These are phyloP conservation scores for Drosophila tripunctata DNA, from an alignment of 2,888 invertebrate species.

Conservation along the genomic window DNA sequence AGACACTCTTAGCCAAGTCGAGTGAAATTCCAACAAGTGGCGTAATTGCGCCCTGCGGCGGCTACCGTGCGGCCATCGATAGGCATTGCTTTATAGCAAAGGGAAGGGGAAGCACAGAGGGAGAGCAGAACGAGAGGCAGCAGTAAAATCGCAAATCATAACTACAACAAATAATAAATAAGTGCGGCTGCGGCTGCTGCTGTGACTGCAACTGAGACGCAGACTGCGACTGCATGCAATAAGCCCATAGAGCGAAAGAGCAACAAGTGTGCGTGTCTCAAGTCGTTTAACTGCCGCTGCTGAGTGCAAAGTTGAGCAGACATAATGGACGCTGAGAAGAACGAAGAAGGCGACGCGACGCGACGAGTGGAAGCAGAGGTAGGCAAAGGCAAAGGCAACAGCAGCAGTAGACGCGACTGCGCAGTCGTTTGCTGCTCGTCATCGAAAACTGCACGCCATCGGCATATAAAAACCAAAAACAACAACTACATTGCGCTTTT, in stretches of 20 bases:
- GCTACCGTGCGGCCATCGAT: conserved; percentile 74
- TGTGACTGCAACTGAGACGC: conserved; percentile 18
- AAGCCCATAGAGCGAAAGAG: conserved; percentile 69
- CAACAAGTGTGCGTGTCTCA: conserved; percentile 80
- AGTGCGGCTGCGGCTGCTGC: conserved; percentile 56
- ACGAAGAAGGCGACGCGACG: conserved; percentile 43
- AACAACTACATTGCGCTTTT: conserved; percentile 26
- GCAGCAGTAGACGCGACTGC: conserved; percentile 44
- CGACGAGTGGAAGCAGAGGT: conserved; percentile 21
- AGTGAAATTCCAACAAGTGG: conserved; percentile 81
- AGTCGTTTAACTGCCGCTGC: conserved; percentile 70
- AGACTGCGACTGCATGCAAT: conserved; percentile 29
- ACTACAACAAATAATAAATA: conserved; percentile 80
- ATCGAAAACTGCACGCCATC: conserved; percentile 72
- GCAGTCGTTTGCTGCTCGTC: conserved; percentile 65
- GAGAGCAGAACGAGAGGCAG: conserved; percentile 7
- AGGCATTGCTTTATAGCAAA: conserved; percentile 17
- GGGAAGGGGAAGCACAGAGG: background rate
- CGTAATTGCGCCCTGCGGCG: conserved; percentile 80
- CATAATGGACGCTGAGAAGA: conserved; percentile 55
- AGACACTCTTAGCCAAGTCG: conserved; percentile 39
- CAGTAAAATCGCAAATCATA: conserved; percentile 78
- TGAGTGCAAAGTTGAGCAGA: conserved; percentile 79
- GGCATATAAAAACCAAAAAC: conserved; percentile 58
- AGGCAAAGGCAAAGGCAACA: conserved; percentile 17